phyloP scores from a whole-genome alignment of 2,797 vertebrate species.

The Halcyon badia region DNA sequence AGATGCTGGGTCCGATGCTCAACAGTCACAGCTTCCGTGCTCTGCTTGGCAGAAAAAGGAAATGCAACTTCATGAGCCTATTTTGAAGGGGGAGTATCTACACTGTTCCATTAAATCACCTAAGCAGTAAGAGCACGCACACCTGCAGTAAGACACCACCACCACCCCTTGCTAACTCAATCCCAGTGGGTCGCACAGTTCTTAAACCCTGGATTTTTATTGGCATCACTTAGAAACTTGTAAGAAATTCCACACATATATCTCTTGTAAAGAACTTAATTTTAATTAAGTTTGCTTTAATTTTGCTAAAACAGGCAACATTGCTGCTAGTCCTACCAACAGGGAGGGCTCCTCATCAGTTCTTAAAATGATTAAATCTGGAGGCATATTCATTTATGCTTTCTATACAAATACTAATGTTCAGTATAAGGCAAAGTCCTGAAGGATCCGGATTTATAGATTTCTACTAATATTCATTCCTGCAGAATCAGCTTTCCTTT shows the following conservation, averaged over 20 bases:
- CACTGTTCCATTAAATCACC: background rate
- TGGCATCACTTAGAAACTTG: background rate
- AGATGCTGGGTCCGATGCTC: background rate
- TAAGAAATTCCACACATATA: fast-evolving
- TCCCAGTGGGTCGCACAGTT: background rate
- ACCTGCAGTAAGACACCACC: background rate
- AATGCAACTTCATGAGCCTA: fast-evolving
- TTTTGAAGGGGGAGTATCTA: background rate
- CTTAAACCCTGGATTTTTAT: background rate
- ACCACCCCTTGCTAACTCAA: background rate
- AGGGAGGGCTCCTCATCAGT: background rate
- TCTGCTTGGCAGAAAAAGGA: background rate
- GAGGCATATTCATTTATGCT: background rate
- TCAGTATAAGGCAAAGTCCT: background rate
- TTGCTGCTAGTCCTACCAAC: background rate
- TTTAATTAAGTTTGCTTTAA: background rate
- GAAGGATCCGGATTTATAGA: background rate
- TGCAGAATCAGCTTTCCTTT: background rate
- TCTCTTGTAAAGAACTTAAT: background rate
- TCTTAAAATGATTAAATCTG: background rate
- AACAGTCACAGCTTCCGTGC: background rate
- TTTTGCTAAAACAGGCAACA: background rate
- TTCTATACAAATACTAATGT: background rate
- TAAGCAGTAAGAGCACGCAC: fast-evolving
- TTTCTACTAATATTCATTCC: background rate